Conservation (phyloP, 2,797 vertebrate genomes). For the Urophycis tenuis region DNA sequence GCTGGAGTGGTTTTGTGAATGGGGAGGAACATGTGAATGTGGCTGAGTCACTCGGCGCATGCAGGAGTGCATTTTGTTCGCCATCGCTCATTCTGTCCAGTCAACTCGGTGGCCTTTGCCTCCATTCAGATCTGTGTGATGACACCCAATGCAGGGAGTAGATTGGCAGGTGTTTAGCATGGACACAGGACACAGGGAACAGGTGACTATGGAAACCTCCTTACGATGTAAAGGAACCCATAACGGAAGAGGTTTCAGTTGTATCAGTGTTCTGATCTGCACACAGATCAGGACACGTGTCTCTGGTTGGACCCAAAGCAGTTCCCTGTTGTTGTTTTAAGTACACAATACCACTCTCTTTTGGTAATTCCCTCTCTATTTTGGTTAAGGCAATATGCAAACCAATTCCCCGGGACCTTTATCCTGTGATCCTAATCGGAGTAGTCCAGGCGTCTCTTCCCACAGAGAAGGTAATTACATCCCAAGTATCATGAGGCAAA, state of each 20-base stretch:
- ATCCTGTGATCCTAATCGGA: slow-evolving; percentile 30
- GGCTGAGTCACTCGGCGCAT: slow-evolving; percentile 26
- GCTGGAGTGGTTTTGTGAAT: slow-evolving; percentile 14
- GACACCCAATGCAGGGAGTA: neutral
- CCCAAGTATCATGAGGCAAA: slow-evolving; percentile 31
- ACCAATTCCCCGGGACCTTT: neutral
- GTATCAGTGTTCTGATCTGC: too few relatives aligned
- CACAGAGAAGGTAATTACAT: slow-evolving; percentile 38
- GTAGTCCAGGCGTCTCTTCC: slow-evolving; percentile 17
- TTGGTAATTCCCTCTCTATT: neutral
- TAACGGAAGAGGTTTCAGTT: neutral
- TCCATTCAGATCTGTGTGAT: slow-evolving; percentile 9
- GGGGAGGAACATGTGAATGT: slow-evolving; percentile 8
- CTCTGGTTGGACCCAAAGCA: neutral
- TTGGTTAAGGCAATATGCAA: neutral
- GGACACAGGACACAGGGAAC: neutral
- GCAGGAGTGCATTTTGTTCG: slow-evolving; percentile 23
- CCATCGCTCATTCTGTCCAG: slow-evolving; percentile 25
- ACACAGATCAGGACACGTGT: neutral
- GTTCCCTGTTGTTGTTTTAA: neutral
- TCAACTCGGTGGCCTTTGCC: slow-evolving; percentile 8
- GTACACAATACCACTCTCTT: neutral
- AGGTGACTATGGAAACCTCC: neutral
- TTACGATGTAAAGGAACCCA: neutral
- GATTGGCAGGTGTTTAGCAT: neutral